Conservation (phyloP, 2,113 vertebrate genomes). For the Hydrochoerus hydrochaeris region DNA sequence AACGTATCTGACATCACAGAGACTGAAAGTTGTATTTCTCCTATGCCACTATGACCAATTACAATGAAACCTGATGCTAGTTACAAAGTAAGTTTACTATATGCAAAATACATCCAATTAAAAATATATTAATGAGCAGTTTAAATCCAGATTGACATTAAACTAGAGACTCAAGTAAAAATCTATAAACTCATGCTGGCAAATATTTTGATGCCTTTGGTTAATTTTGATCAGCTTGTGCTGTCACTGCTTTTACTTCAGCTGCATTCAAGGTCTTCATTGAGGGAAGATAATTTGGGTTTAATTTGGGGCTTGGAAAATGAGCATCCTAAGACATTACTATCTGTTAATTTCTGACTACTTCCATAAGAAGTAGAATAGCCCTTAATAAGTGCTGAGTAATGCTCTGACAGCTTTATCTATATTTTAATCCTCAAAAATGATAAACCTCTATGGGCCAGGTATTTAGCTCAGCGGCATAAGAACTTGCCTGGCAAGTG, state of each 20-base stretch:
- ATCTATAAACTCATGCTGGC: background rate
- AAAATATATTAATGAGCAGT: background rate
- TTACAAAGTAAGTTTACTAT: slow-evolving; percentile 24
- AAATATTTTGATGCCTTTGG: background rate
- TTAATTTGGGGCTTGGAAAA: background rate
- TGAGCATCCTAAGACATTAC: background rate
- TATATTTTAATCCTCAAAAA: slow-evolving; percentile 2
- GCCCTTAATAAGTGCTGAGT: background rate
- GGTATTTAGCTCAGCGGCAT: no score
- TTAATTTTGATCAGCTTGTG: background rate
- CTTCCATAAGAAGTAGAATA: background rate
- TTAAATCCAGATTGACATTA: background rate
- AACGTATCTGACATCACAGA: background rate
- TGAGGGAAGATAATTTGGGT: background rate
- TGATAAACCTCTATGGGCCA: background rate
- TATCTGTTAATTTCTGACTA: background rate
- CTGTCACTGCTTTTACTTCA: background rate
- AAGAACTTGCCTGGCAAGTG: no score
- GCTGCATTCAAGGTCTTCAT: background rate
- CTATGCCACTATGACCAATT: background rate
- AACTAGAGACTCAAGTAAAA: background rate
- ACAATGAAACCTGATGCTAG: background rate
- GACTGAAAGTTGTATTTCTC: background rate
- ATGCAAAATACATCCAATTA: background rate
- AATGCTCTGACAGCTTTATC: background rate